Evolutionary conservation across 1,140 invertebrate genomes (phyloP).

Genomic region (Drosophila erecta): DNA sequence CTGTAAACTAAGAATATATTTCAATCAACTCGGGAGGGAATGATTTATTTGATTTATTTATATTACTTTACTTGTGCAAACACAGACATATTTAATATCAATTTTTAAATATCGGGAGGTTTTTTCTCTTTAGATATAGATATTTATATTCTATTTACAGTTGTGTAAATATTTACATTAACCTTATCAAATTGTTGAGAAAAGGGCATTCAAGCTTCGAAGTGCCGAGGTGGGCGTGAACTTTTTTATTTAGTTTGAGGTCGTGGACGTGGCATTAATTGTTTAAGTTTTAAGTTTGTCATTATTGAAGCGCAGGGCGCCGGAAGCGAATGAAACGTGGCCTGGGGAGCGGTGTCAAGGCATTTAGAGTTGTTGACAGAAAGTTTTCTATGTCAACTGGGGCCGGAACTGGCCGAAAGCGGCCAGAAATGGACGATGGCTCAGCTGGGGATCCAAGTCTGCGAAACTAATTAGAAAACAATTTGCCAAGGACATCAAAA

Average conservation of each 20-base stretch:
- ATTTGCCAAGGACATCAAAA: conserved; percentile 82
- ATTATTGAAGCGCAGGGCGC: conserved; percentile 53
- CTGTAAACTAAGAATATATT: too few relatives aligned
- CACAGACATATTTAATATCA: too few relatives aligned
- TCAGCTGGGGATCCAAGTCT: conserved; percentile 50
- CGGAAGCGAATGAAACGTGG: conserved; percentile 1
- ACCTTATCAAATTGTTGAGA: too few relatives aligned
- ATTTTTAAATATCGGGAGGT: too few relatives aligned
- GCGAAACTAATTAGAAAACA: conserved; percentile 81
- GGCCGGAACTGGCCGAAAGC: conserved; percentile 31
- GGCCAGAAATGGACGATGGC: conserved; percentile 20
- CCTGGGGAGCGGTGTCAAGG: conserved; percentile 39
- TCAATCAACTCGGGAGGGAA: too few relatives aligned
- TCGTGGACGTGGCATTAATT: conserved; percentile 66
- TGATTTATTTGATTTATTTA: too few relatives aligned
- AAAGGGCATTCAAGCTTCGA: conserved; percentile 18
- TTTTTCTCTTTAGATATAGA: too few relatives aligned
- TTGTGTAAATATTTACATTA: too few relatives aligned
- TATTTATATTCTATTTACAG: too few relatives aligned
- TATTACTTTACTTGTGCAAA: too few relatives aligned
- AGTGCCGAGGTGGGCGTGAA: conserved; percentile 5
- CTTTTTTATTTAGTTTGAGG: conserved; percentile 34
- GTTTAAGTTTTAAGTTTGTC: conserved; percentile 69
- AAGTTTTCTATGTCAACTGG: conserved; percentile 78
- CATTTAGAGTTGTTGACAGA: conserved; percentile 70